Evolutionary conservation across 2,888 invertebrate species (phyloP).

Genomic region (Lordiphosa andalusiaca): DNA sequence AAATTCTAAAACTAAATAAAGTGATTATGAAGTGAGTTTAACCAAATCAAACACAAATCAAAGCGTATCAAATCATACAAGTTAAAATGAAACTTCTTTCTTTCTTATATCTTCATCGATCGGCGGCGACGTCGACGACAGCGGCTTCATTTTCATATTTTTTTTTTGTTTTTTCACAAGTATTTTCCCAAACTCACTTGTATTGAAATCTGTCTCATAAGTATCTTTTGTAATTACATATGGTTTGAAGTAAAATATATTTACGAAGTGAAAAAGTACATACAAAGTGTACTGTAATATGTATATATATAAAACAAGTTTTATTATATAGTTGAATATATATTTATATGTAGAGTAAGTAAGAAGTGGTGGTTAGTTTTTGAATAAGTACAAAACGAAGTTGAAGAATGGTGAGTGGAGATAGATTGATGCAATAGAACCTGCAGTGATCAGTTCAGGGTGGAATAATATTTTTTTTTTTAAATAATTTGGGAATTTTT

Average conservation of each 20-base stretch:
- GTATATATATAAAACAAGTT: slow-evolving; percentile 6
- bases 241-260: slow-evolving; percentile 38
- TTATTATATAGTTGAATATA: slow-evolving; percentile 27
- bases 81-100: slow-evolving; percentile 54
- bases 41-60: slow-evolving; percentile 52
- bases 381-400: slow-evolving; percentile 35
- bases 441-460: no score
- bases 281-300: slow-evolving; percentile 39
- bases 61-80: slow-evolving; percentile 57
- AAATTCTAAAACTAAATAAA: slow-evolving; percentile 24
- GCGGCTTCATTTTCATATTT: slow-evolving; percentile 32
- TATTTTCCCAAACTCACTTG: slow-evolving; percentile 78
- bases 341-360: slow-evolving; percentile 21
- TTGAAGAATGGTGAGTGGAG: neutral
- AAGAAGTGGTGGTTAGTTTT: slow-evolving; percentile 1
- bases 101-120: slow-evolving; percentile 48
- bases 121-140: slow-evolving; percentile 28
- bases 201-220: slow-evolving; percentile 80
- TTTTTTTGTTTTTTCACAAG: slow-evolving; percentile 62
- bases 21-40: slow-evolving; percentile 29
- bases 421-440: slow-evolving; percentile 13
- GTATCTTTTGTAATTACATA: slow-evolving; percentile 78
- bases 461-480: no score
- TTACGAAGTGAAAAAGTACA: slow-evolving; percentile 59
- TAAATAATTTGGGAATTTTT: no score